These are phyloP conservation scores for Bovichtus diacanthus DNA, from an alignment of 2,797 vertebrate species.

Conservation along the genomic window DNA sequence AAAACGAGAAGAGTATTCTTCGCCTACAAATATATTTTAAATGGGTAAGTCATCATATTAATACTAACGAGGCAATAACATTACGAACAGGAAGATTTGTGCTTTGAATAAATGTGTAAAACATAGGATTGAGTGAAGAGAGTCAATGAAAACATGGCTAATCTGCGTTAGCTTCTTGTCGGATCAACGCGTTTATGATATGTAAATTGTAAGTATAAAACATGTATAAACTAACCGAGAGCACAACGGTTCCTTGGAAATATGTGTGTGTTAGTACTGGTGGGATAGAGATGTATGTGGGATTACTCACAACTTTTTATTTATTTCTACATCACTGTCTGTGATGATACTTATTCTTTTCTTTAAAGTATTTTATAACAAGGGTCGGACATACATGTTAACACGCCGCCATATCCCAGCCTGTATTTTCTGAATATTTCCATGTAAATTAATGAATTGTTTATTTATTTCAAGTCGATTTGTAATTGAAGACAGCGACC, in stretches of 20 bases:
- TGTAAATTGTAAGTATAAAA: neutral
- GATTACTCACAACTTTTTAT: neutral
- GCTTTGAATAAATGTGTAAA: neutral
- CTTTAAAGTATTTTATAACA: neutral
- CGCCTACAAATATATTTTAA: neutral
- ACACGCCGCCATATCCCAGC: neutral
- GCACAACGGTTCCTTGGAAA: no score
- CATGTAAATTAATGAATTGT: neutral
- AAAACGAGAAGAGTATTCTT: neutral
- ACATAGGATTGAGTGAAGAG: neutral
- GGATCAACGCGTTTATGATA: neutral
- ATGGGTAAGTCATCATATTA: slow-evolving; percentile 49
- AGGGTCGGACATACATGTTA: neutral
- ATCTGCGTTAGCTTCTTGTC: slow-evolving; percentile 9
- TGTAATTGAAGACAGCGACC: neutral
- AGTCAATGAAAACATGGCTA: neutral
- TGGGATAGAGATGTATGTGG: no score
- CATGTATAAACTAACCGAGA: neutral
- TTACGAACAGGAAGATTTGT: neutral
- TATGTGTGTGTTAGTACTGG: neutral
- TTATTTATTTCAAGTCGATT: no score
- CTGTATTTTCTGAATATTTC: no score
- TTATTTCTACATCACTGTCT: neutral
- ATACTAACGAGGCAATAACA: rapidly evolving
- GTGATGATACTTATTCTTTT: neutral